A percentile compares a stretch with the other conserved stretches of the same genome.
Conservation (phyloP, 2,797 vertebrate species). For the Ammospiza maritima region DNA sequence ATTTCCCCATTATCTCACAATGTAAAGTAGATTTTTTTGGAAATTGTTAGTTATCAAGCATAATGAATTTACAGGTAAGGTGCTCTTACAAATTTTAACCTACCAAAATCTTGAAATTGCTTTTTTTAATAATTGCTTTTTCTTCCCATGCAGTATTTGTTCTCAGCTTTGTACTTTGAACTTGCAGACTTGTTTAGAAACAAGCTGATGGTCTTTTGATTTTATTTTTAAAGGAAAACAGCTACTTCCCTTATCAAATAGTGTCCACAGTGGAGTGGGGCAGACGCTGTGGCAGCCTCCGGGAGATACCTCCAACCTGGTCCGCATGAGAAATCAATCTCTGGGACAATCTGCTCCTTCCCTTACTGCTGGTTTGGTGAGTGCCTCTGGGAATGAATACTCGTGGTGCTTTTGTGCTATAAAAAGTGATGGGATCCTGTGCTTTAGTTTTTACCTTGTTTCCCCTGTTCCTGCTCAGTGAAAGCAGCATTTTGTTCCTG, state of each 20-base stretch:
- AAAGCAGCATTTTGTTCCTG: neutral
- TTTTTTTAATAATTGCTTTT: neutral
- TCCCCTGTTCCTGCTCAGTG: neutral
- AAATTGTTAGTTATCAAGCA: neutral
- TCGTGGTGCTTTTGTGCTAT: neutral
- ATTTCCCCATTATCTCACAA: neutral
- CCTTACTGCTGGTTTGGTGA: slow-evolving; percentile 94
- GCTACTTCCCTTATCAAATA: slow-evolving; percentile 91
- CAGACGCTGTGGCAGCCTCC: slow-evolving; percentile 85
- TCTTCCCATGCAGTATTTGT: neutral
- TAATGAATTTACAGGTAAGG: neutral
- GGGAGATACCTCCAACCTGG: slow-evolving; percentile 89
- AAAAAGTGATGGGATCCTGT: neutral
- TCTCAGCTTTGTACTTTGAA: neutral
- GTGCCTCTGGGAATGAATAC: slow-evolving; percentile 74
- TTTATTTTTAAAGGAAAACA: slow-evolving; percentile 88
- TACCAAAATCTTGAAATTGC: neutral
- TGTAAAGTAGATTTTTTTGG: neutral
- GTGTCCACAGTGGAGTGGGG: slow-evolving; percentile 88
- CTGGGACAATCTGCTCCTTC: slow-evolving; percentile 95
- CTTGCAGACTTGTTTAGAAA: neutral
- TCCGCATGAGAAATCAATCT: slow-evolving; percentile 93
- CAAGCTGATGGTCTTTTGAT: slow-evolving; percentile 37
- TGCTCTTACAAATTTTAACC: neutral
- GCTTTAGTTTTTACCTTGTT: neutral